These are phyloP conservation scores for Heteromurus nitidus DNA, from an alignment of 2,888 invertebrate genomes.

Conservation along the genomic window DNA sequence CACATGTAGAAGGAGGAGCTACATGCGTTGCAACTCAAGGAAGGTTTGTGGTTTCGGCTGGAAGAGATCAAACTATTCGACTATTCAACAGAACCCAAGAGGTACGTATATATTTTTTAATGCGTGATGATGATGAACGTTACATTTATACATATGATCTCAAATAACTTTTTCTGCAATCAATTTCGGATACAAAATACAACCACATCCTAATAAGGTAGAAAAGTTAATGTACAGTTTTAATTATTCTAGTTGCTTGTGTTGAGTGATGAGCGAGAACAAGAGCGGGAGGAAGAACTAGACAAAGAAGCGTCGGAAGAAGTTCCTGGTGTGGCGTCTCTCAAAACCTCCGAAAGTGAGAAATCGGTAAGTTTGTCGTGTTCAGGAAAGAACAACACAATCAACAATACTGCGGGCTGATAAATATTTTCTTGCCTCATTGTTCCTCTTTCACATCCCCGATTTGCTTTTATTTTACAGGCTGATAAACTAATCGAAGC, in stretches of 20 bases:
- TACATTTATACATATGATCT: too few relatives aligned
- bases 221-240: too few relatives aligned
- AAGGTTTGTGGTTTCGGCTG: slow-evolving; percentile 79
- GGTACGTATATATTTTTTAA: slow-evolving; percentile 58
- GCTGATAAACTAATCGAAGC: slow-evolving; percentile 95
- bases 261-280: slow-evolving; percentile 92
- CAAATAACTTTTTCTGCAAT: too few relatives aligned
- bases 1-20: slow-evolving; percentile 72
- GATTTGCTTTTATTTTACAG: slow-evolving; percentile 75
- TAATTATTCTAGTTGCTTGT: slow-evolving; percentile 89
- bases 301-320: slow-evolving; percentile 80
- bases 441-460: slow-evolving; percentile 16
- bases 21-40: slow-evolving; percentile 80
- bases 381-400: too few relatives aligned
- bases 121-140: too few relatives aligned
- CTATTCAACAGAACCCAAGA: slow-evolving; percentile 80
- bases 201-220: too few relatives aligned
- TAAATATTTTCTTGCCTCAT: slow-evolving; percentile 4
- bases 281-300: slow-evolving; percentile 85
- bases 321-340: slow-evolving; percentile 81
- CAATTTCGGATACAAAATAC: too few relatives aligned
- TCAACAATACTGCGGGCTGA: not conserved
- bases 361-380: slow-evolving; percentile 83
- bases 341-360: slow-evolving; percentile 91
- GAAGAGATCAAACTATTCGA: slow-evolving; percentile 79